Evolutionary conservation across 1,140 invertebrate species (phyloP).

Genomic region (Archivesica marissinica): DNA sequence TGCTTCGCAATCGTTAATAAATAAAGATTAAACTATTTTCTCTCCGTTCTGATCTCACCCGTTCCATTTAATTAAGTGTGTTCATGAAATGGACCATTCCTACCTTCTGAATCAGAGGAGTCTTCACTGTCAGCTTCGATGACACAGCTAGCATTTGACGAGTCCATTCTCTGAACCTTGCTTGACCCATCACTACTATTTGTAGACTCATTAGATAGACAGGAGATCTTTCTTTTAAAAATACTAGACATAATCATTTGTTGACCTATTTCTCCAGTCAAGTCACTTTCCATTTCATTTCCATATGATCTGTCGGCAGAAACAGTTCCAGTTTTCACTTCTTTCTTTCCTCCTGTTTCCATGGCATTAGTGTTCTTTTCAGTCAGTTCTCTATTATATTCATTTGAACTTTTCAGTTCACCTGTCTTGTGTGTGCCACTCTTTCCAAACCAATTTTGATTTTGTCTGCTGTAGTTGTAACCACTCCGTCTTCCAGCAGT

Average conservation of each 20-base stretch:
- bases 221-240: conserved; percentile 20
- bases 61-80: no score
- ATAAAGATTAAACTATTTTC: no score
- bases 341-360: not conserved
- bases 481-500: not conserved
- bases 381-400: not conserved
- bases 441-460: not conserved
- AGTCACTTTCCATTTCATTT: no score
- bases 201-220: conserved; percentile 1
- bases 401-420: not conserved
- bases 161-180: conserved; percentile 11
- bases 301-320: no score
- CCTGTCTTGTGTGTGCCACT: not conserved
- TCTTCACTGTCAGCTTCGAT: not conserved
- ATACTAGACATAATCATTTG: no score
- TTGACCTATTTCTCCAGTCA: no score
- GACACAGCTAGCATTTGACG: conserved; percentile 10
- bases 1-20: no score
- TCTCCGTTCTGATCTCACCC: no score
- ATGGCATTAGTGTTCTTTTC: not conserved
- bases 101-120: conserved; percentile 37
- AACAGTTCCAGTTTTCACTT: not conserved
- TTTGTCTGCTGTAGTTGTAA: not conserved
- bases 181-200: not conserved
- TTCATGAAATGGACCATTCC: no score